Evolutionary conservation across 2,113 vertebrate genomes (phyloP).

Genomic region (western clawed frog (Xenopus tropicalis)): DNA sequence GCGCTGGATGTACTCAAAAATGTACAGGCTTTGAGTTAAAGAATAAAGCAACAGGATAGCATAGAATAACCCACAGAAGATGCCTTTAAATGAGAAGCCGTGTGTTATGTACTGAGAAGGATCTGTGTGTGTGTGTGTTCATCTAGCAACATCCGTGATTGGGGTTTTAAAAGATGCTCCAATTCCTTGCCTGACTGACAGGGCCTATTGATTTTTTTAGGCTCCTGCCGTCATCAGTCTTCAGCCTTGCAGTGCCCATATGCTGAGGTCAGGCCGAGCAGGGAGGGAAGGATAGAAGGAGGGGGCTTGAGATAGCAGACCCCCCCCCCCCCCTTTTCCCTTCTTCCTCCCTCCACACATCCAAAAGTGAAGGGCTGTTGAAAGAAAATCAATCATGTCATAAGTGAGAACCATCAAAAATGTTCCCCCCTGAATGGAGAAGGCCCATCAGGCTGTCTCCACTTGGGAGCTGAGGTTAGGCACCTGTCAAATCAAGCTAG

Average conservation of each 20-base stretch:
- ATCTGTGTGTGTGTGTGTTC: constrained; percentile 17
- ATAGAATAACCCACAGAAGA: constrained; percentile 17
- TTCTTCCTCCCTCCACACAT: constrained; percentile 61
- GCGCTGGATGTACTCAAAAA: not conserved
- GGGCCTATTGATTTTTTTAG: constrained; percentile 81
- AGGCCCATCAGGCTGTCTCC: constrained; percentile 78
- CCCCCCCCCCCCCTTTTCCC: constrained; percentile 54
- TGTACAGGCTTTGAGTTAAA: constrained; percentile 9
- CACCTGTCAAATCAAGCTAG: constrained; percentile 74
- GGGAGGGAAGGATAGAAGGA: constrained; percentile 51
- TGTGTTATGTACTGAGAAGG: constrained; percentile 54
- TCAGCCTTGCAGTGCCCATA: constrained; percentile 76
- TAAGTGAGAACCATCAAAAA: constrained; percentile 86
- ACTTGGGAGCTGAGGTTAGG: constrained; percentile 71
- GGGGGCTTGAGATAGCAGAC: constrained; percentile 15
- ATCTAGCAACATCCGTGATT: constrained; percentile 66
- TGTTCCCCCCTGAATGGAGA: constrained; percentile 68
- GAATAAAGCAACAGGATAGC: constrained; percentile 25
- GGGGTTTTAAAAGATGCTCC: constrained; percentile 79
- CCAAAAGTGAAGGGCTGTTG: constrained; percentile 81
- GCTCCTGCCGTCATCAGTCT: constrained; percentile 84
- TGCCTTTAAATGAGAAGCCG: constrained; percentile 56
- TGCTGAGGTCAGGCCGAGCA: constrained; percentile 75
- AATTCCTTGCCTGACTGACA: constrained; percentile 75
- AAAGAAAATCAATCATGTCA: constrained; percentile 92